Conservation (phyloP, 2,888 invertebrate species). For the Panzeria rudis region DNA sequence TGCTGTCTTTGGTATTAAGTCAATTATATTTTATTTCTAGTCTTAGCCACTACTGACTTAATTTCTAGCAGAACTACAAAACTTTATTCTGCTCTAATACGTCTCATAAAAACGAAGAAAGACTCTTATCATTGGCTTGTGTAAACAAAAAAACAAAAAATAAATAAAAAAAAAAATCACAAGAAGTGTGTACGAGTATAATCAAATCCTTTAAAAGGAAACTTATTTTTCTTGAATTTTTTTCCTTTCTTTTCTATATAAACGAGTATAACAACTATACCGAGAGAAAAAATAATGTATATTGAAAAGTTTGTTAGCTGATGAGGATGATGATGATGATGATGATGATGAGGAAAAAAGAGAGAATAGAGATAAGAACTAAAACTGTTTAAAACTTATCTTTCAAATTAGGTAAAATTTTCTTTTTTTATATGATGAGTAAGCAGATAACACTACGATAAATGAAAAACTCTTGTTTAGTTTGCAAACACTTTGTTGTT, state of each 20-base stretch:
- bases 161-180: conserved; percentile 2
- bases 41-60: conserved; percentile 68
- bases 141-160: not conserved
- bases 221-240: conserved; percentile 6
- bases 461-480: not conserved
- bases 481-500: conserved; percentile 15
- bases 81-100: conserved; percentile 60
- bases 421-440: conserved; percentile 1
- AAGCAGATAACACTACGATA: conserved; percentile 1
- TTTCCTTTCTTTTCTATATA: conserved; percentile 6
- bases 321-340: conserved; percentile 22
- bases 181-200: not conserved
- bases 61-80: conserved; percentile 52
- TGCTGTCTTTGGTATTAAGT: conserved; percentile 39
- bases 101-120: conserved; percentile 24
- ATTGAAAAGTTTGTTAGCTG: conserved; percentile 48
- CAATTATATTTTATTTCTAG: conserved; percentile 54
- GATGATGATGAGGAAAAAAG: not conserved
- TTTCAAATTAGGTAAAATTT: conserved; percentile 59
- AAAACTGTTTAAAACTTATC: conserved; percentile 62
- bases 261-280: not conserved
- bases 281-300: not conserved
- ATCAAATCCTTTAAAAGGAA: conserved; percentile 32
- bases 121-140: conserved; percentile 37
- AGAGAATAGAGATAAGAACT: conserved; percentile 26